Evolutionary conservation across 2,888 invertebrate species (phyloP), one percentile per base, ranked within the genome.

Genomic region (Sisyra terminalis): DNA sequence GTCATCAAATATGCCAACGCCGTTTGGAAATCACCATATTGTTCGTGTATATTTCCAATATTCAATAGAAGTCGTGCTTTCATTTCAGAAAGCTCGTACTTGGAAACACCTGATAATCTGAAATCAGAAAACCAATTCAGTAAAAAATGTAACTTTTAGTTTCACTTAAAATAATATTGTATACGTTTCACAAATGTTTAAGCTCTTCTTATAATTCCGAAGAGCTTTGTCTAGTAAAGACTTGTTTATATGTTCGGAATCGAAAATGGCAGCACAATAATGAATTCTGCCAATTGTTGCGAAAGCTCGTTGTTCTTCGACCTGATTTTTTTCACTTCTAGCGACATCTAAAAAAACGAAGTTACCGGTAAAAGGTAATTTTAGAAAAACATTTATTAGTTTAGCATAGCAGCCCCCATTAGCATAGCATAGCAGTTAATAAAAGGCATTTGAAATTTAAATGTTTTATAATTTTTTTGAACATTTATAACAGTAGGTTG

Each of bases 291-390:
- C 94, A 2, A 93, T 65, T 6, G 92, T 92, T 0, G 90, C 88
- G 60, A 80, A 75, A 0, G 93, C 93, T 50, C 94, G 67, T 57
- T 94, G 94, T 53, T 86, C 77, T 59, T 94, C 93, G 2, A 87
- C 69, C 43, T 73, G 63, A 58, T 85, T 78, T 14, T 72, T 69
- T 39, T 79, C 59, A 46, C 78, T 70, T 52, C 70, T 71, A 8
- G 86, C 81, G 52, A 78, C 63, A 55, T 70, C 75, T 75, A 50
- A 41, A 52, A 50, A 5, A 24, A 24, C n/a, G n/a, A n/a, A n/a
- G n/a, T n/a, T n/a, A n/a, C n/a, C n/a, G n/a, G n/a, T n/a, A n/a
- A n/a, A n/a, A n/a, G n/a, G n/a, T n/a, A n/a, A n/a, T n/a, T n/a
- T n/a, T n/a, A n/a, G n/a, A n/a, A n/a, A n/a, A n/a, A n/a, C n/a